A percentile compares a stretch with the other conserved stretches of the same genome.
Evolutionary conservation across 2,113 vertebrate species (phyloP).

Genomic region (Pungitius pungitius): DNA sequence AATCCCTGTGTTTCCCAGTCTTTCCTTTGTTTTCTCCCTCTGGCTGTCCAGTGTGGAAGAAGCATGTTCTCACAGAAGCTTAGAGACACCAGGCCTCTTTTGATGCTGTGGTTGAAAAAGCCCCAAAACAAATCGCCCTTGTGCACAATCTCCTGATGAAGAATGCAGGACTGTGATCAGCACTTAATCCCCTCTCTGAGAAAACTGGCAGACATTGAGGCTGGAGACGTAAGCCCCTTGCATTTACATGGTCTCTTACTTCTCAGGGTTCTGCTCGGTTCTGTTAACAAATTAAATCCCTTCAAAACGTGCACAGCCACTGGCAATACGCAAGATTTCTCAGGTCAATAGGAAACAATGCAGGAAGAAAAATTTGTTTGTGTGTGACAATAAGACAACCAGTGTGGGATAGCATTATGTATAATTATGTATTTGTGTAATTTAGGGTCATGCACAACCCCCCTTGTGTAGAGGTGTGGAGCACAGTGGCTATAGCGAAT

Average conservation of each 20-base stretch:
- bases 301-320: constrained; percentile 62
- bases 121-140: constrained; percentile 67
- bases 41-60: constrained; percentile 37
- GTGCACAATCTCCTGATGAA: constrained; percentile 73
- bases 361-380: not conserved
- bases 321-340: constrained; percentile 49
- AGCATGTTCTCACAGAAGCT: constrained; percentile 72
- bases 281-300: constrained; percentile 69
- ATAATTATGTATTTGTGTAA: not conserved
- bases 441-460: not conserved
- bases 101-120: constrained; percentile 64
- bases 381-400: not conserved
- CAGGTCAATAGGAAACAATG: constrained; percentile 2
- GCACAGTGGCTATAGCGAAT: not conserved
- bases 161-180: constrained; percentile 53
- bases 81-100: constrained; percentile 55
- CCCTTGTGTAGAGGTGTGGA: not conserved
- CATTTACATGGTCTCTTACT: constrained; percentile 63
- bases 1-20: constrained; percentile 40
- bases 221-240: constrained; percentile 66
- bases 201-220: constrained; percentile 60
- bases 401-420: not conserved
- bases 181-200: constrained; percentile 70
- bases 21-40: constrained; percentile 24
- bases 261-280: constrained; percentile 47